Base-by-base conservation (phyloP, 2,888 invertebrate genomes). In the Torymus tubicola region DNA sequence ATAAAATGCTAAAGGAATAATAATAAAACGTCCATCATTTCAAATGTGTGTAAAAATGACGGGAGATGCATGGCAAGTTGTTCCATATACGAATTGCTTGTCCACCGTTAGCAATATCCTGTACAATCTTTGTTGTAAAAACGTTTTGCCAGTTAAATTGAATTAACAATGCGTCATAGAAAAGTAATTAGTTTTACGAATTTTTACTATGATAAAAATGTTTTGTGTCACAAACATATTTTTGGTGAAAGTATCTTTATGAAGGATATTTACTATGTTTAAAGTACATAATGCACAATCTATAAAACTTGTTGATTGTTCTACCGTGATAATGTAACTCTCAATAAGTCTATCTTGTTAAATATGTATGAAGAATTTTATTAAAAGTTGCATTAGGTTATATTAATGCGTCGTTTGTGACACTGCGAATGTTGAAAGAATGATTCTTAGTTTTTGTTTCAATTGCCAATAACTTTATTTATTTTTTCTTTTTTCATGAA, bases 211-310 rank as follows among this genome's bases (percentile, higher is more conserved):
- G n/a, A 65, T 50, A 8, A 70, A 80, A 73, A 72, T 71, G 55
- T 55, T 81, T 79, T 63, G 80, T 77, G 77, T 80, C 78, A 78
- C 74, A 80, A 80, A 82, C 70, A 68, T 79, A n/a, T 71, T 78
- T 63, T 71, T 55, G 21, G 57, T 70, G 60, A n/a, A 77, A 69
- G 67, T 80, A 71, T 16, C 67, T 80, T 61, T 76, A 82, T 57
- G 14, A 78, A 65, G 24, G 16, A 67, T 18, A 53, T 73, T 61
- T 63, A 73, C 68, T 77, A 65, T 18, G 50, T 73, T 69, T 63
- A 70, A 73, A 65, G 57, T 80, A 75, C 42, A 58, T 78, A 71
- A 80, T 67, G 82, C 82, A 82, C 82, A 82, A 82, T 82, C 24
- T 80, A 68, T 73, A 12, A 76, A 79, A 82, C 71, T 74, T 79